phyloP scores from a whole-genome alignment of 2,113 vertebrate species.

The Podiceps cristatus region DNA sequence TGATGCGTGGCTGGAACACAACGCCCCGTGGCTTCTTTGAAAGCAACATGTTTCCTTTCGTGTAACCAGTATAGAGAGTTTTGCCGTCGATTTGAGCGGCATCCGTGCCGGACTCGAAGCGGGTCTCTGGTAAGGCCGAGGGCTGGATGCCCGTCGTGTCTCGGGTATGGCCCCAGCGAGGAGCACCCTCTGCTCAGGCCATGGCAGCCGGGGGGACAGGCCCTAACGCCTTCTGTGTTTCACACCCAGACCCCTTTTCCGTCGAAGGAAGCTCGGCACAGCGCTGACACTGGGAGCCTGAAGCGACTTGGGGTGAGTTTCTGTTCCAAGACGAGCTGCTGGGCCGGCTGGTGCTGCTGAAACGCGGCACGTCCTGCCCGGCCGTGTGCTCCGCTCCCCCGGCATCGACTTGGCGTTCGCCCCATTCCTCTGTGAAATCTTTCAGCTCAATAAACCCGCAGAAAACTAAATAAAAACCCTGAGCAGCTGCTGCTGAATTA shows the following conservation, averaged over 20 bases:
- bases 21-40: background rate
- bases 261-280: rapidly evolving
- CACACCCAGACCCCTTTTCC: rapidly evolving
- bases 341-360: background rate
- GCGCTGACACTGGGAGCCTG: rapidly evolving
- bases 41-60: background rate
- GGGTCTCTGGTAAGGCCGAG: background rate
- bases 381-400: background rate
- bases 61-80: background rate
- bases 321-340: background rate
- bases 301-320: background rate
- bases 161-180: too few species aligned
- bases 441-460: background rate
- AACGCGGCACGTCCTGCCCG: rapidly evolving
- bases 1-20: rapidly evolving
- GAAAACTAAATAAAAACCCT: background rate
- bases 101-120: rapidly evolving
- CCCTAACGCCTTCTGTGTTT: background rate
- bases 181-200: too few species aligned
- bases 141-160: too few species aligned
- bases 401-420: rapidly evolving
- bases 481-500: background rate
- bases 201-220: too few species aligned
- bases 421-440: background rate
- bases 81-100: background rate